A percentile compares a stretch with the other conserved stretches of the same genome.
Evolutionary conservation across 1,140 invertebrate genomes (phyloP).

Genomic region (Saccostrea cuccullata): DNA sequence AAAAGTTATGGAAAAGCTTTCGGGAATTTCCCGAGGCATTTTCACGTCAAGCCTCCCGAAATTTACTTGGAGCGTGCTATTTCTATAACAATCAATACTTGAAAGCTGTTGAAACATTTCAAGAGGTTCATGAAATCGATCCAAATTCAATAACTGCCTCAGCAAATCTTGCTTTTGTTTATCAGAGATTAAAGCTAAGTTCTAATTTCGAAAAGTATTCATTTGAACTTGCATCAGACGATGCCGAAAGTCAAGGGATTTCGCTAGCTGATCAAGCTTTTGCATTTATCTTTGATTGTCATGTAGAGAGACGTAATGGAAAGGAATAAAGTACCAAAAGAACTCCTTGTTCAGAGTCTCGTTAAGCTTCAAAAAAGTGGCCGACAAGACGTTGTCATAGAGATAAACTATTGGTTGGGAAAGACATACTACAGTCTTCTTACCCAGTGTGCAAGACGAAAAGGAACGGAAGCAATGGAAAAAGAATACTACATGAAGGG

Average conservation of each 20-base stretch:
- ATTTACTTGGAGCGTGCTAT: conserved; percentile 34
- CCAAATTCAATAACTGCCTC: conserved; percentile 35
- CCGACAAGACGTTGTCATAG: background rate
- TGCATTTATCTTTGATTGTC: conserved; percentile 46
- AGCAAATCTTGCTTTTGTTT: conserved; percentile 37
- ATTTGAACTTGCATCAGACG: background rate
- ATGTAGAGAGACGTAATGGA: conserved; percentile 18
- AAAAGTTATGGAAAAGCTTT: conserved; percentile 23
- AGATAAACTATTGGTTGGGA: conserved; percentile 48
- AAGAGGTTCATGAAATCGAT: conserved; percentile 20
- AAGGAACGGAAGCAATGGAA: background rate
- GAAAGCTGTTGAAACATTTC: conserved; percentile 26
- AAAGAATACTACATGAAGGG: conserved; percentile 37
- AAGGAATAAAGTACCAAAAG: background rate
- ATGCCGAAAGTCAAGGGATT: background rate
- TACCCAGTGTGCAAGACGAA: background rate
- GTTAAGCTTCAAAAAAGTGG: background rate
- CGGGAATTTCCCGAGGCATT: conserved; percentile 41
- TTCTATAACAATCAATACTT: conserved; percentile 34
- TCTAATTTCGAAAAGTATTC: conserved; percentile 19
- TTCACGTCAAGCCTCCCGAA: conserved; percentile 40
- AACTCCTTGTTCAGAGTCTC: conserved; percentile 33
- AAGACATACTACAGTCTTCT: conserved; percentile 40
- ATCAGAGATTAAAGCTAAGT: conserved; percentile 43
- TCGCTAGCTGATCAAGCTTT: conserved; percentile 41